Evolutionary conservation across 2,113 vertebrate genomes (phyloP), one percentile per base, ranked within the genome.

Genomic region (pig (Sus scrofa)): DNA sequence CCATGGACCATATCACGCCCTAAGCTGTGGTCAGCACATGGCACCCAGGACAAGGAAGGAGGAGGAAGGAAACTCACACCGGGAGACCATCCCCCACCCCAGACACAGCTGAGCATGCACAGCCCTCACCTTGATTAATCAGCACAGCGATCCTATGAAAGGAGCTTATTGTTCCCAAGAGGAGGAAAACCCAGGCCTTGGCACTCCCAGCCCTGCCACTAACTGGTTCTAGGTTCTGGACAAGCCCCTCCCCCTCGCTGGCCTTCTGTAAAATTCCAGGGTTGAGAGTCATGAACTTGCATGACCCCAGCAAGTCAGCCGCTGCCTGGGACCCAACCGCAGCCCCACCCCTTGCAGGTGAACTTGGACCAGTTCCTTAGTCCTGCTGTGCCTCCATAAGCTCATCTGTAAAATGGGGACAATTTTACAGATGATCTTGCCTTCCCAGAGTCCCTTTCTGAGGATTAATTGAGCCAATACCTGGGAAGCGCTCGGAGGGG

Each of bases 401-500:
- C 39, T 62, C 54, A 24, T 37, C 94, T 86, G 60, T 65, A 16
- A 75, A 89, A 44, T 71, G 73, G 78, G 39, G 86, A 3, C 4
- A 6, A 24, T 30, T 30, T 27, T 1, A 11, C 1, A 11, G 10
- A 7, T 44, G 32, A 11, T 37, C n/a, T 62, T 13, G 0, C 62
- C 62, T 26, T 65, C 94, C 3, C 3, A 32, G 62, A 16, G 68
- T 6, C 12, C 11, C 44, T 44, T 3, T 16, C 18, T 44, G 52
- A 68, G 77, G 74, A 54, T 34, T 27, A 4, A 13, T n/a, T 5
- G n/a, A 56, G 75, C 26, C 15, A 7, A 4, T 1, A 1, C 19
- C 2, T 0, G 0, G 68, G 7, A 37, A n/a, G 73, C 0, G 1
- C 27, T 32, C 6, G 3, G 11, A 18, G 0, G 4, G n/a, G 30